Conservation (phyloP, 2,113 vertebrate genomes). For the Chinchilla lanigera region DNA sequence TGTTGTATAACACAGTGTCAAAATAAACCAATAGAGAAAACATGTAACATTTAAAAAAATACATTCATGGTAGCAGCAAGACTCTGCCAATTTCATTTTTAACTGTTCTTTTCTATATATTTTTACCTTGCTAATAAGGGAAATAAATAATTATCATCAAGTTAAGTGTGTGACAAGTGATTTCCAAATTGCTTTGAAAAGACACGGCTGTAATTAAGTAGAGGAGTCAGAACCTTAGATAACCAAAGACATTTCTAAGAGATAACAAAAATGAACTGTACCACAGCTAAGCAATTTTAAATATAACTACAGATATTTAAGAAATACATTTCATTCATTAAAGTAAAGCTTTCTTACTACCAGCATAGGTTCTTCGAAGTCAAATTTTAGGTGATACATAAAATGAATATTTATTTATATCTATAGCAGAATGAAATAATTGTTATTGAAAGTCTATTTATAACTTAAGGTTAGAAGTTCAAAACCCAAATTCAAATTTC, state of each 20-base stretch:
- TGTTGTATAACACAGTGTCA: neutral
- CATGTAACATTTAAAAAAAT: neutral
- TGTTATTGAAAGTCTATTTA: neutral
- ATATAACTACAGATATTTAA: neutral
- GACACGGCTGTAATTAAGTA: neutral
- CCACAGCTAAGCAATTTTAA: neutral
- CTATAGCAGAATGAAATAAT: neutral
- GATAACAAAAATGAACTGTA: neutral
- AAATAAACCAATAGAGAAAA: neutral
- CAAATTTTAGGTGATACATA: neutral
- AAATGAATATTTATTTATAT: neutral
- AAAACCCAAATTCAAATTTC: neutral
- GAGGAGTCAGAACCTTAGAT: neutral
- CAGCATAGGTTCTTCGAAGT: neutral
- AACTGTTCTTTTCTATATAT: neutral
- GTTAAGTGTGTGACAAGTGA: neutral
- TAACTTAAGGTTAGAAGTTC: neutral
- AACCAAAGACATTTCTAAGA: neutral
- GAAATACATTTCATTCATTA: neutral
- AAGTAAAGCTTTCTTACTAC: neutral
- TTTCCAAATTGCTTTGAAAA: neutral
- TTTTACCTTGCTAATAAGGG: neutral
- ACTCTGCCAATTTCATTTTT: neutral
- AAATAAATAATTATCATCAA: neutral
- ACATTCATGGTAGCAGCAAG: neutral